phyloP scores from a whole-genome alignment of 1,140 invertebrate genomes.

The Pogonomyrmex barbatus region DNA sequence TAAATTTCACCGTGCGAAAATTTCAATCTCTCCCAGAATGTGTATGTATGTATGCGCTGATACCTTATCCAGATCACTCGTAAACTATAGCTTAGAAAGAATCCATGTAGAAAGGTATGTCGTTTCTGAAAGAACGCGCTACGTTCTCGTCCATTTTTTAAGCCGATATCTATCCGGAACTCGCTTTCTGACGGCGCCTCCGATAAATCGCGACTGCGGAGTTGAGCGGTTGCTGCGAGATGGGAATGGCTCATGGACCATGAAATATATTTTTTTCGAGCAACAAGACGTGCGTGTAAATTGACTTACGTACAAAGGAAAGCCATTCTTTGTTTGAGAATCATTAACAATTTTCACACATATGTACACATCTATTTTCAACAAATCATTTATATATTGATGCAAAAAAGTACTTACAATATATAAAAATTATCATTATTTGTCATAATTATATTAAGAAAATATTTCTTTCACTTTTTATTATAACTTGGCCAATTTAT shows the following conservation, averaged over 20 bases:
- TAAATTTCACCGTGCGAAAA: slow-evolving; percentile 46
- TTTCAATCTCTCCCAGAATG: slow-evolving; percentile 32
- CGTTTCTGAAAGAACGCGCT: slow-evolving; percentile 1
- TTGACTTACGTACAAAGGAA: neutral
- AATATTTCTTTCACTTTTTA: neutral
- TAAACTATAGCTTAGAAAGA: slow-evolving; percentile 37
- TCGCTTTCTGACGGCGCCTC: slow-evolving; percentile 5
- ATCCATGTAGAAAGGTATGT: neutral
- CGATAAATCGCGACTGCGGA: slow-evolving; percentile 60
- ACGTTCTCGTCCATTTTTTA: slow-evolving; percentile 53
- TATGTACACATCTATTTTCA: neutral
- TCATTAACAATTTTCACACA: neutral
- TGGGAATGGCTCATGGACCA: neutral
- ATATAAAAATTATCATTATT: neutral
- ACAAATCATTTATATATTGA: neutral
- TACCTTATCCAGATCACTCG: slow-evolving; percentile 57
- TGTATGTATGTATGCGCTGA: slow-evolving; percentile 8
- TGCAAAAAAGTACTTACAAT: neutral
- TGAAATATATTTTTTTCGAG: neutral
- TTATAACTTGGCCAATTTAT: neutral
- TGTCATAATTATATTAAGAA: neutral
- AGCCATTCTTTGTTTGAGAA: neutral
- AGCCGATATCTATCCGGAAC: slow-evolving; percentile 57
- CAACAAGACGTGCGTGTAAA: neutral
- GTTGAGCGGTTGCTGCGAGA: slow-evolving; percentile 44